Evolutionary conservation across 2,113 vertebrate genomes (phyloP).

Genomic region (Felis catus): F.catus_Fca126_mat1.0 CM031416.1:76690001-76690500

Average conservation of each 20-base stretch:
- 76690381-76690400: not conserved
- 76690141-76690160: not conserved
- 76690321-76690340: constrained; percentile 20
- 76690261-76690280: constrained; percentile 2
- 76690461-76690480: not conserved
- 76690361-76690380: not conserved
- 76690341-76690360: not conserved
- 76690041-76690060: too few relatives aligned
- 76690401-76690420: not conserved
- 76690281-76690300: not conserved
- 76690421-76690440: not conserved
- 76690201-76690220: not conserved
- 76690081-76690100: not conserved
- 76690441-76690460: not conserved
- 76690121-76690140: not conserved
- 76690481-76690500: not conserved
- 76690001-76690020: too few relatives aligned
- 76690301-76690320: not conserved
- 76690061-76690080: too few relatives aligned
- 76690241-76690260: not conserved
- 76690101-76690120: constrained; percentile 15
- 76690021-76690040: too few relatives aligned
- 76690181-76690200: not conserved
- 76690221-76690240: not conserved
- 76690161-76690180: not conserved